phyloP scores from a whole-genome alignment of 2,888 invertebrate species.

The Cheilosia pagana region DNA sequence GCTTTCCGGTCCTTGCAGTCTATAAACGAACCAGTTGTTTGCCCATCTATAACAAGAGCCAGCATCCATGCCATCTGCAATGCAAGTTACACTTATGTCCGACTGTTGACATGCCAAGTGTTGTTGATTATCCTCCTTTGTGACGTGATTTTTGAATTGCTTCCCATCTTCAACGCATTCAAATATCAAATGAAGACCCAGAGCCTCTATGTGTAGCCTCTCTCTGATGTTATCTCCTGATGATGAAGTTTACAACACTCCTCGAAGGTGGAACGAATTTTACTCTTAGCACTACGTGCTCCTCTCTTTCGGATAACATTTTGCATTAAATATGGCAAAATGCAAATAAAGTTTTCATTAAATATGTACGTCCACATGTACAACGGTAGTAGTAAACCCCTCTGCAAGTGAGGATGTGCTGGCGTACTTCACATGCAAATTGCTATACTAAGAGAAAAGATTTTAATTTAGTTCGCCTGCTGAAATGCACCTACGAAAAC shows the following conservation, averaged over 20 bases:
- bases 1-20: too few relatives aligned
- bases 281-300: neutral
- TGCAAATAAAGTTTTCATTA: conserved; percentile 71
- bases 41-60: too few relatives aligned
- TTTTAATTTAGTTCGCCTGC: conserved; percentile 69
- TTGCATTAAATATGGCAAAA: conserved; percentile 70
- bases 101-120: too few relatives aligned
- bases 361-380: conserved; percentile 23
- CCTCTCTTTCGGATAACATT: conserved; percentile 43
- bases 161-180: neutral
- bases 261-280: neutral
- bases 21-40: too few relatives aligned
- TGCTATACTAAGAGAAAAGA: conserved; percentile 61
- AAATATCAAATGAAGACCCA: neutral
- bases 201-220: neutral
- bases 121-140: too few relatives aligned
- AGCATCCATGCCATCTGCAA: too few relatives aligned
- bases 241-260: neutral
- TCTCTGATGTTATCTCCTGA: conserved; percentile 1
- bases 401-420: neutral
- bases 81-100: too few relatives aligned
- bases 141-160: neutral
- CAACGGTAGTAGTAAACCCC: neutral
- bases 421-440: conserved; percentile 63
- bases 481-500: conserved; percentile 53